These are phyloP conservation scores for Pentalonia nigronervosa DNA, from an alignment of 1,140 invertebrate species.

Conservation along the genomic window DNA sequence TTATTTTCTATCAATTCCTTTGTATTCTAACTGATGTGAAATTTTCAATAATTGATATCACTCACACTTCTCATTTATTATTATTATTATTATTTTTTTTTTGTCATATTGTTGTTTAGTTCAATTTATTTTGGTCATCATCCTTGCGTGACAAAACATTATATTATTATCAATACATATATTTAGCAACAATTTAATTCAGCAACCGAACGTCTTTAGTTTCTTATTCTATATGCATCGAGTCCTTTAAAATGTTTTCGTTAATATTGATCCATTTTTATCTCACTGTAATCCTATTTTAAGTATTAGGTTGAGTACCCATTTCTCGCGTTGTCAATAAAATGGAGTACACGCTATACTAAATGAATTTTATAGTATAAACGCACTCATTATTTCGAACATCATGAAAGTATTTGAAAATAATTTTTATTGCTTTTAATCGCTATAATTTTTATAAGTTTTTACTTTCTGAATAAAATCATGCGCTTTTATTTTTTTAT, in stretches of 20 bases:
- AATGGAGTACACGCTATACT: background rate
- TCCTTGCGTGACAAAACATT: background rate
- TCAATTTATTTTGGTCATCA: background rate
- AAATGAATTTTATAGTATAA: background rate
- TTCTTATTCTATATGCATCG: background rate
- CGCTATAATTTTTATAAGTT: no score
- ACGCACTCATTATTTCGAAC: background rate
- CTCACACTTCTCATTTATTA: no score
- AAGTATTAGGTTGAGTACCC: background rate
- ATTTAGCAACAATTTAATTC: background rate
- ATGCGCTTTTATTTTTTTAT: no score
- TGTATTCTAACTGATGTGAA: background rate
- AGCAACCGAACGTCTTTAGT: background rate
- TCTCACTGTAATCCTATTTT: background rate
- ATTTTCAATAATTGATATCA: background rate
- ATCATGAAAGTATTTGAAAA: background rate
- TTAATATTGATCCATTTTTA: constrained; percentile 11
- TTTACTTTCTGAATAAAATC: background rate
- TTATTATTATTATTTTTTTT: background rate
- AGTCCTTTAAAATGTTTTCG: background rate
- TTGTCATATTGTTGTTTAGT: background rate
- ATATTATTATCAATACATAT: background rate
- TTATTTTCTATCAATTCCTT: background rate
- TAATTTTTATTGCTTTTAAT: background rate
- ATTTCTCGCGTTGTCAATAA: background rate